Evolutionary conservation across 2,113 vertebrate species (phyloP), one percentile per base, ranked within the genome.

Genomic region (Cromileptes altivelis): DNA sequence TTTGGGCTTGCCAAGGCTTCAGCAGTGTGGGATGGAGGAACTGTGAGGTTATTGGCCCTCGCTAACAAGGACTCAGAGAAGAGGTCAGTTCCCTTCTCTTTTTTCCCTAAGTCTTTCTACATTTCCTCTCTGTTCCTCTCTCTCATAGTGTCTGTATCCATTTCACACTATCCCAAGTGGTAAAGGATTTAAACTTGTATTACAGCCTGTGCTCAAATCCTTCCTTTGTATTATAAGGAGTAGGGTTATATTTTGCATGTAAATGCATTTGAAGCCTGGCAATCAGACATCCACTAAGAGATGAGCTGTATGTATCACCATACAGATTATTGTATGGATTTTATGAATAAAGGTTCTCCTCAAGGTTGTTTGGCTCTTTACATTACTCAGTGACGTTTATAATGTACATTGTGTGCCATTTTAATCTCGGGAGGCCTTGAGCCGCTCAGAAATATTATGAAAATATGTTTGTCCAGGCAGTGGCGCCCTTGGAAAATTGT

Each of bases 141-240:
- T 69, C 68, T 89, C 50, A 23, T 4, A 53, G 42, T 72, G 63
- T 75, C 49, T 64, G 56, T 83, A 85, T 88, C 85, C 56, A 70
- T 91, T 86, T 80, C 70, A 50, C 69, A 81, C 15, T 30, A 53
- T 78, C 88, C 84, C 84, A 77, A 81, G 82, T 81, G 86, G 82
- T 27, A n/a, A n/a, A 70, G 84, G 79, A 88, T 93, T 90, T 88
- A 63, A 82, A 91, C 58, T 50, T 75, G 75, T 81, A 82, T 84
- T 72, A 88, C 82, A 85, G 82, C 71, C 85, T 72, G 70, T 58
- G 50, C 78, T 78, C 23, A 84, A 84, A 89, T 85, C 80, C 72
- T 78, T 47, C 60, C 42, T 73, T 91, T 87, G 76, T 87, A 73
- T 75, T 61, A 50, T 55, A 55, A 55, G 50, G 13, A 70, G 33